Percentiles rank a stretch among this genome's conserved stretches.
Evolutionary conservation across 1,140 invertebrate species (phyloP).

Genomic region (Onthophagus taurus): DNA sequence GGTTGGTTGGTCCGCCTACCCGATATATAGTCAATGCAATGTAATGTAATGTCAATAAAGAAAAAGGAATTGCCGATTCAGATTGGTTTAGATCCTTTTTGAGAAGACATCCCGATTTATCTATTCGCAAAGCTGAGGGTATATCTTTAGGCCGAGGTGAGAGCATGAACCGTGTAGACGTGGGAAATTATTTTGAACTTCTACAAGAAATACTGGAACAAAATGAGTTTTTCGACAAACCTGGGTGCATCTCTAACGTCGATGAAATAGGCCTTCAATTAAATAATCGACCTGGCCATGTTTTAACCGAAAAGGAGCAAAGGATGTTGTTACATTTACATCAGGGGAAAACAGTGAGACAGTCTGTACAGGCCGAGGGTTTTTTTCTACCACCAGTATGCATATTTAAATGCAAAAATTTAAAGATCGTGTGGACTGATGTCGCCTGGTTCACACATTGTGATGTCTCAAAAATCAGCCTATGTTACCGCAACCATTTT

Average conservation of each 20-base stretch:
- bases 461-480: slow-evolving; percentile 12
- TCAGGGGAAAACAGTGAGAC: slow-evolving; percentile 28
- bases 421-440: slow-evolving; percentile 11
- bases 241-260: slow-evolving; percentile 21
- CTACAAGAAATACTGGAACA: too few species aligned
- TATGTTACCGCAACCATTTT: slow-evolving; percentile 8
- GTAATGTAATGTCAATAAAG: too few species aligned
- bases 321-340: slow-evolving; percentile 32
- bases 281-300: slow-evolving; percentile 19
- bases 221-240: too few species aligned
- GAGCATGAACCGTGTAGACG: too few species aligned
- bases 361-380: slow-evolving; percentile 24
- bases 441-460: slow-evolving; percentile 7
- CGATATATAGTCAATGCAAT: too few species aligned
- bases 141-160: too few species aligned
- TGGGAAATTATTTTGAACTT: too few species aligned
- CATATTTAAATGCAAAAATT: slow-evolving; percentile 18
- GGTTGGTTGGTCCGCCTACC: too few species aligned
- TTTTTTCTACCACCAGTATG: slow-evolving; percentile 19
- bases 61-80: slow-evolving; percentile 5
- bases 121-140: too few species aligned
- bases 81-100: too few species aligned
- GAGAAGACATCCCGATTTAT: too few species aligned
- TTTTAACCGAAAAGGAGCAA: slow-evolving; percentile 29
- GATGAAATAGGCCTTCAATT: slow-evolving; percentile 23